These are phyloP conservation scores for Vulpes vulpes DNA, from an alignment of 2,113 vertebrate genomes.

Conservation along the genomic window DNA sequence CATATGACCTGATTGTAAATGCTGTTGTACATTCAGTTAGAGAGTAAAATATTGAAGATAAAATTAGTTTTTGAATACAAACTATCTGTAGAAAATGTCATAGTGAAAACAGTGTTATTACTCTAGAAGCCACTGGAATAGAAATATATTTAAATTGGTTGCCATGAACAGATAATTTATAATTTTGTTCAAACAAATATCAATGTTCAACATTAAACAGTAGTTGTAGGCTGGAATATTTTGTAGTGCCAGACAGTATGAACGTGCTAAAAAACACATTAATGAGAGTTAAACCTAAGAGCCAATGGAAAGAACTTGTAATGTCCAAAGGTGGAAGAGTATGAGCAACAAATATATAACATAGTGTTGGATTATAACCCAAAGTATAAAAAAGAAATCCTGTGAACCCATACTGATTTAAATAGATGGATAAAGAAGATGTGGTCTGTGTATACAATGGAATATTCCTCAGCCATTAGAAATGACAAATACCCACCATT, in stretches of 20 bases:
- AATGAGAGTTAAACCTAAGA: background rate
- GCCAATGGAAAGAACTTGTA: background rate
- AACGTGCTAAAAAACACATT: background rate
- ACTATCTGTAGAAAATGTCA: background rate
- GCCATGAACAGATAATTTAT: background rate
- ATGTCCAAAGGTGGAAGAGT: background rate
- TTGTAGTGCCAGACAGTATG: background rate
- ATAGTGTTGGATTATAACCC: background rate
- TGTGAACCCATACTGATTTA: background rate
- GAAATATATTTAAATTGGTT: background rate
- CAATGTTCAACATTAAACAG: too few species aligned
- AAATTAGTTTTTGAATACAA: background rate
- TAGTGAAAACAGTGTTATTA: background rate
- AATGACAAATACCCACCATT: too few species aligned
- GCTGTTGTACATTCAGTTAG: background rate
- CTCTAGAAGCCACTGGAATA: background rate
- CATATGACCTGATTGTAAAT: background rate
- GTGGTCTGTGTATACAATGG: too few species aligned
- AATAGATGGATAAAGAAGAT: background rate
- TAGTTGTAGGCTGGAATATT: background rate
- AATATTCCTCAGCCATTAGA: too few species aligned
- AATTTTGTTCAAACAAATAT: conserved; percentile 34
- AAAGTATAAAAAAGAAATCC: background rate
- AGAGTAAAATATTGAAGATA: background rate
- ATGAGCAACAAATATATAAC: background rate